phyloP scores from a whole-genome alignment of 1,140 invertebrate genomes.

The Cryptotermes secundus region DNA sequence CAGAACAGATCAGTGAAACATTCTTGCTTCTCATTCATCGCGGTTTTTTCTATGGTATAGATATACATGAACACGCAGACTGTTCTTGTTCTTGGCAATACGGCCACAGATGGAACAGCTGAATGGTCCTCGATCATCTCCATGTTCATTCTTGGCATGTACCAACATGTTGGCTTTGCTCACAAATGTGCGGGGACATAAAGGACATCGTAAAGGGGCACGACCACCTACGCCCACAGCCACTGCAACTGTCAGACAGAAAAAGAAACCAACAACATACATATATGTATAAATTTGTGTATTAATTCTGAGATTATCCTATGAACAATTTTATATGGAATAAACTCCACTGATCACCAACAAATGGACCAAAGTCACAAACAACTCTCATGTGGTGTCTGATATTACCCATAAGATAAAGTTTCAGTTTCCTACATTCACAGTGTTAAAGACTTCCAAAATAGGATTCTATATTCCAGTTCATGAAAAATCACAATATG shows the following conservation, averaged over 20 bases:
- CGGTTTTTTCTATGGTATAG: slow-evolving; percentile 16
- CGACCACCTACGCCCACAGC: not conserved
- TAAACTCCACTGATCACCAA: no score
- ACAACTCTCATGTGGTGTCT: no score
- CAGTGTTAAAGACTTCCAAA: no score
- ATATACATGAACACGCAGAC: slow-evolving; percentile 32
- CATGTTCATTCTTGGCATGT: slow-evolving; percentile 36
- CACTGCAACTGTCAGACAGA: not conserved
- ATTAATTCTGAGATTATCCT: no score
- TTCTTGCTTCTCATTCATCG: not conserved
- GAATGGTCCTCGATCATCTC: slow-evolving; percentile 35
- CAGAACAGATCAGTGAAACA: not conserved
- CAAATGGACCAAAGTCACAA: no score
- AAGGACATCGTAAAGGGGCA: not conserved
- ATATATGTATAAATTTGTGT: not conserved
- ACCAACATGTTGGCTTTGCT: slow-evolving; percentile 32
- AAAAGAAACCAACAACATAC: not conserved
- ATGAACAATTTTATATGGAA: no score
- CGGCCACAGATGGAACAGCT: slow-evolving; percentile 30
- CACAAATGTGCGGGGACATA: not conserved
- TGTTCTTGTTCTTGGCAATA: slow-evolving; percentile 36
- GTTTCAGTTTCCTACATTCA: no score
- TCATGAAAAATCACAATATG: no score
- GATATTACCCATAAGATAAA: no score
- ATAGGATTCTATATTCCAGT: no score